Evolutionary conservation across 2,888 invertebrate species (phyloP).

Genomic region (Dryomyza anilis): DNA sequence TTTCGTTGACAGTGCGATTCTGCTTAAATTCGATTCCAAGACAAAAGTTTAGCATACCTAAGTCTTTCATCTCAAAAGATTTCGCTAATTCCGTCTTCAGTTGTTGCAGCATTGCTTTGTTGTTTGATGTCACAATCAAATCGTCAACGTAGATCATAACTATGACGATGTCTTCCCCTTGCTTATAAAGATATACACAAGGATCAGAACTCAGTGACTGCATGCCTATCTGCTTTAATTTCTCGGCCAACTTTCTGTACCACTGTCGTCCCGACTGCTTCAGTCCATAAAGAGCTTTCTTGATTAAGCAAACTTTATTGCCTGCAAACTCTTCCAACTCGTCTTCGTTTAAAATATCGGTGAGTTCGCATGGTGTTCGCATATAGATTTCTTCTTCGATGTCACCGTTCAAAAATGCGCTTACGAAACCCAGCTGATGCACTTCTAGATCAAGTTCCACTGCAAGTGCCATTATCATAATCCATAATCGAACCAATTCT

Average conservation of each 20-base stretch:
- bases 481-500: slow-evolving; percentile 39
- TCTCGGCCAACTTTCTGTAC: slow-evolving; percentile 35
- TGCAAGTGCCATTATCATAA: slow-evolving; percentile 35
- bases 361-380: slow-evolving; percentile 30
- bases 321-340: slow-evolving; percentile 1
- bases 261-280: slow-evolving; percentile 37
- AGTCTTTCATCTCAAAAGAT: slow-evolving; percentile 31
- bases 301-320: slow-evolving; percentile 33
- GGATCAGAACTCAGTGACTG: slow-evolving; percentile 32
- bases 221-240: slow-evolving; percentile 32
- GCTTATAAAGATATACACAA: slow-evolving; percentile 30
- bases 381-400: slow-evolving; percentile 37
- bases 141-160: slow-evolving; percentile 30
- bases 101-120: slow-evolving; percentile 4
- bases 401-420: slow-evolving; percentile 36
- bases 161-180: neutral
- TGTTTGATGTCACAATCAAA: slow-evolving; percentile 22
- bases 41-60: slow-evolving; percentile 28
- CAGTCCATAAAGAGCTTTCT: slow-evolving; percentile 36
- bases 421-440: slow-evolving; percentile 37
- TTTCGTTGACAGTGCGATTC: slow-evolving; percentile 3
- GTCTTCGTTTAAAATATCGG: slow-evolving; percentile 19
- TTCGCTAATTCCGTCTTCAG: slow-evolving; percentile 20
- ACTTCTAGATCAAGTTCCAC: slow-evolving; percentile 33
- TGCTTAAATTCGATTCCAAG: slow-evolving; percentile 30